phyloP scores from a whole-genome alignment of 2,113 vertebrate species.

The Platysternon megacephalum region DNA sequence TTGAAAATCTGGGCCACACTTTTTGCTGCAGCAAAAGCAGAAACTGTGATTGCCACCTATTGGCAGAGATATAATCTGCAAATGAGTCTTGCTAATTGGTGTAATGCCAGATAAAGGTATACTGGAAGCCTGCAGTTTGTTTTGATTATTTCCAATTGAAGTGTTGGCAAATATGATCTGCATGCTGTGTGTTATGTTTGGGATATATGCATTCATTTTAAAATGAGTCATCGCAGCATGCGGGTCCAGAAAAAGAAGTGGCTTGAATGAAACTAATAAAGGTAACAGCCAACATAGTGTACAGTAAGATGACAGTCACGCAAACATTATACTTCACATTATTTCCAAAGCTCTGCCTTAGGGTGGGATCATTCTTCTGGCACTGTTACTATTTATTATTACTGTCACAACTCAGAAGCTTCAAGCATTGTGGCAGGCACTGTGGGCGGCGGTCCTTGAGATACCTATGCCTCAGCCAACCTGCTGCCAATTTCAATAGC shows the following conservation, averaged over 20 bases:
- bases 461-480: not conserved
- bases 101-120: slow-evolving; percentile 5
- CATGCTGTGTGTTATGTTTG: not conserved
- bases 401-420: not conserved
- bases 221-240: not conserved
- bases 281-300: not conserved
- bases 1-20: not conserved
- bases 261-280: not conserved
- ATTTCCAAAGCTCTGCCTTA: not conserved
- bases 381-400: not conserved
- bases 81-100: not conserved
- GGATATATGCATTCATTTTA: not conserved
- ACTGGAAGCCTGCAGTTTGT: slow-evolving; percentile 12
- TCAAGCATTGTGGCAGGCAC: not conserved
- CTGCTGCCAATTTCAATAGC: not conserved
- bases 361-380: not conserved
- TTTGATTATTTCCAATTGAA: slow-evolving; percentile 33
- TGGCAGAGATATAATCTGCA: not conserved
- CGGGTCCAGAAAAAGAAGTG: not conserved
- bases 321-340: not conserved
- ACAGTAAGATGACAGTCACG: not conserved
- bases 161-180: slow-evolving; percentile 5
- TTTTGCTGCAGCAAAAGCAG: not conserved
- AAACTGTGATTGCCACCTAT: not conserved
- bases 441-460: not conserved